These are phyloP conservation scores for Atta cephalotes DNA, from an alignment of 1,140 invertebrate genomes.

Conservation along the genomic window DNA sequence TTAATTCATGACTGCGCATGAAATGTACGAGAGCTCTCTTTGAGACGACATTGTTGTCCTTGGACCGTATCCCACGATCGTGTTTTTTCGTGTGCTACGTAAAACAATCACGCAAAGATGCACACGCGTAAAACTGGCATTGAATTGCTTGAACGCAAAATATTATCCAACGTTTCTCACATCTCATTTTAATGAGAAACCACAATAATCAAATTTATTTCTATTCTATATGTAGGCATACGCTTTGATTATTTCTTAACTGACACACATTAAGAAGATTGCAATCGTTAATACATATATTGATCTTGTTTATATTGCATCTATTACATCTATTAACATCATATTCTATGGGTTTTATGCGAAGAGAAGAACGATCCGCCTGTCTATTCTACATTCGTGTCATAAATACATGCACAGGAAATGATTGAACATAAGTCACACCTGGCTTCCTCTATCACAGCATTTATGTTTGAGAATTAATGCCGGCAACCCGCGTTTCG, in stretches of 20 bases:
- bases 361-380: background rate
- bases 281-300: background rate
- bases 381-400: slow-evolving; percentile 69
- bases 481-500: slow-evolving; percentile 59
- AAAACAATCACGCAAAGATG: slow-evolving; percentile 2
- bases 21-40: slow-evolving; percentile 12
- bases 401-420: slow-evolving; percentile 67
- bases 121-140: slow-evolving; percentile 20
- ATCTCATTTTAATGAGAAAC: background rate
- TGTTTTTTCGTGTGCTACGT: background rate
- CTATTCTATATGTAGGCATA: no score
- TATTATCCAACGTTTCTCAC: background rate
- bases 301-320: background rate
- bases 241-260: background rate
- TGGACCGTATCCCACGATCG: slow-evolving; percentile 48
- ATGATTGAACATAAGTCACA: slow-evolving; percentile 70
- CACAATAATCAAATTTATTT: background rate
- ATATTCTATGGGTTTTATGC: background rate
- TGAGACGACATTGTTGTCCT: slow-evolving; percentile 28
- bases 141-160: background rate
- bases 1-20: background rate
- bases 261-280: background rate
- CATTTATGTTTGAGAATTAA: slow-evolving; percentile 66
- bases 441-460: slow-evolving; percentile 71
- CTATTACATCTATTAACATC: background rate